Conservation (phyloP, 2,888 invertebrate species). For the Alsophila aescularia region DNA sequence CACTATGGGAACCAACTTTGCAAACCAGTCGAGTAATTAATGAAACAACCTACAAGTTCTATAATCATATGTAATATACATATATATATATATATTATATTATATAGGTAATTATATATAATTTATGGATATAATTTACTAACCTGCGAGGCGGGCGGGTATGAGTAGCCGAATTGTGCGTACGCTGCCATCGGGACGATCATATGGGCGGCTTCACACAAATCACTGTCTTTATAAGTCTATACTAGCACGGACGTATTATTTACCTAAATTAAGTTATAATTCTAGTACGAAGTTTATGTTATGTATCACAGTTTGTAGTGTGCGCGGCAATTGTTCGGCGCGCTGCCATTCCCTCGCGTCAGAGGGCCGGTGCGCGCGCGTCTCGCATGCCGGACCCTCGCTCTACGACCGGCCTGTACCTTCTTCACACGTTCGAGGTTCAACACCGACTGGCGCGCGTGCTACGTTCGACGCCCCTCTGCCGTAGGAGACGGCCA, state of each 20-base stretch:
- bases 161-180: conserved; percentile 96
- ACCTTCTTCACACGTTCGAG: conserved; percentile 73
- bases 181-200: conserved; percentile 89
- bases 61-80: background rate
- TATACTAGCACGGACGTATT: conserved; percentile 69
- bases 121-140: conserved; percentile 51
- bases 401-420: conserved; percentile 65
- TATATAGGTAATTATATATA: background rate
- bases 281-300: conserved; percentile 65
- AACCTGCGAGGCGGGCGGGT: conserved; percentile 97
- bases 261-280: conserved; percentile 60
- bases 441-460: conserved; percentile 81
- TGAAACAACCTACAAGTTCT: conserved; percentile 6
- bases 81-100: background rate
- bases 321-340: conserved; percentile 76
- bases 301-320: conserved; percentile 78
- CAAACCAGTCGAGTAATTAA: background rate
- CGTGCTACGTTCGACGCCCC: conserved; percentile 76
- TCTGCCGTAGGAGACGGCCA: conserved; percentile 79
- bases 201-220: conserved; percentile 83
- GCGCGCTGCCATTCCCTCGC: conserved; percentile 79
- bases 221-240: conserved; percentile 82
- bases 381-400: conserved; percentile 72
- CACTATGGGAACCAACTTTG: background rate
- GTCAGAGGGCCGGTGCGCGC: conserved; percentile 74